These are phyloP conservation scores for Acanthornis magna DNA, from an alignment of 2,797 vertebrate species.

Conservation along the genomic window DNA sequence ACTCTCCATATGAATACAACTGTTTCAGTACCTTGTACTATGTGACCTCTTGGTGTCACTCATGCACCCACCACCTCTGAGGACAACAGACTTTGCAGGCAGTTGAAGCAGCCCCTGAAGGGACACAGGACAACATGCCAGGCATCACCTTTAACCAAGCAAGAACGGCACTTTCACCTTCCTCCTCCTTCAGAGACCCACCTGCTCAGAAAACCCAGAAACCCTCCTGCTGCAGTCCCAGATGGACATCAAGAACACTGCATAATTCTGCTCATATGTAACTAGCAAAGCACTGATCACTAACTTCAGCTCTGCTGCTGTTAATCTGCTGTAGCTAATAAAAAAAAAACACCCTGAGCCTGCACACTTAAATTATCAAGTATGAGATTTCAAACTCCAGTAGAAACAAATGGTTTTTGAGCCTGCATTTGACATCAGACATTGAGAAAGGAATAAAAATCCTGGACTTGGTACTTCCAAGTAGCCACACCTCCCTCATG, in stretches of 20 bases:
- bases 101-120: background rate
- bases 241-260: background rate
- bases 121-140: background rate
- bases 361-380: rapidly evolving
- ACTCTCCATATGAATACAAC: background rate
- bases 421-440: background rate
- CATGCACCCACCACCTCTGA: background rate
- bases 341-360: background rate
- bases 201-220: background rate
- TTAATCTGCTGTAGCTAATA: background rate
- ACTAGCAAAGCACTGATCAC: background rate
- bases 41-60: background rate
- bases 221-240: background rate
- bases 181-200: background rate
- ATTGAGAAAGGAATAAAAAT: background rate
- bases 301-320: background rate
- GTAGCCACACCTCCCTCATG: background rate
- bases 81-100: background rate
- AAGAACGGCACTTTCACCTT: background rate
- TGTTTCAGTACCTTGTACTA: background rate
- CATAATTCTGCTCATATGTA: background rate
- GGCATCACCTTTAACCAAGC: background rate
- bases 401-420: background rate
- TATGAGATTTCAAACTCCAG: background rate
- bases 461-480: background rate